Evolutionary conservation across 2,797 vertebrate genomes (phyloP), one percentile per base, ranked within the genome.

Genomic region (Pangasius macronema): DNA sequence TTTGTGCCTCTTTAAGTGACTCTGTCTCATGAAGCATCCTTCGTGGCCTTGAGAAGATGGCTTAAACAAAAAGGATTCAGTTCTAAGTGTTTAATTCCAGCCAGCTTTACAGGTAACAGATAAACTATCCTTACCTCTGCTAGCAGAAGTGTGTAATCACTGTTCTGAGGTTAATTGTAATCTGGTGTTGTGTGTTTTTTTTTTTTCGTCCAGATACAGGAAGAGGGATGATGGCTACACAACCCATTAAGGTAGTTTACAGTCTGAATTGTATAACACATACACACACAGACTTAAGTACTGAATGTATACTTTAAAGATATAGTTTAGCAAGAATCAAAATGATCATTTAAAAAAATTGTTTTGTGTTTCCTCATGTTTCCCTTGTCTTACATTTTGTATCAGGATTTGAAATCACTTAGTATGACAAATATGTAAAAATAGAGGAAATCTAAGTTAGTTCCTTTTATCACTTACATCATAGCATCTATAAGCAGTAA

Each of bases 11-110:
- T 92, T 59, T 83, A 82, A 99, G 98, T 94, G 14, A 96, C 93
- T 83, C 93, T 97, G 82, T 94, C 96, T 90, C 93, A 96, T 82
- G 95, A 95, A 91, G 88, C 53, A 9, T 94, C 94, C 87, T 98
- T 96, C n/a, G 94, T 98, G 90, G 91, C 93, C 68, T 94, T 99
- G 65, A 94, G 93, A 93, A 97, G 90, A 88, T 99, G 98, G 95
- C 94, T 99, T 42, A 97, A 97, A 93, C 92, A 92, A 1, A 95
- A 95, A 90, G 97, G 97, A 73, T 98, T 97, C 93, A 91, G 86
- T 70, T 95, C 95, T 13, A 90, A n/a, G 1, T 92, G 91, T 88
- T 94, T 99, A 92, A 95, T 90, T 76, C 96, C 98, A 51, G 94
- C 94, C 0, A 46, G 85, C 57, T 99, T 99, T 93, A 86, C 93